Base-by-base conservation (phyloP, 2,888 invertebrate genomes). In the Zaprionus lineosus region DNA sequence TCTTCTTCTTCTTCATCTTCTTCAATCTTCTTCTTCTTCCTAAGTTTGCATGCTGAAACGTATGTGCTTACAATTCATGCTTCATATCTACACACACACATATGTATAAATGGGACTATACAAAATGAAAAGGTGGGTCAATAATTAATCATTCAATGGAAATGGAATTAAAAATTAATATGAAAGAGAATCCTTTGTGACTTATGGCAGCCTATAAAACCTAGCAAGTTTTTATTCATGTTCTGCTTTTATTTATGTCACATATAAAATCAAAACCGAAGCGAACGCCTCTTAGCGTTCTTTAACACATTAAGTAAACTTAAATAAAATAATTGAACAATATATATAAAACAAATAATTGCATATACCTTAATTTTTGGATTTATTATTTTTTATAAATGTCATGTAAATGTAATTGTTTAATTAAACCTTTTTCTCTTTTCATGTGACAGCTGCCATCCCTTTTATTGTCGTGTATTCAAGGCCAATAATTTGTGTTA, bases 321-420 rank as follows among this genome's bases (percentile, higher is more conserved):
- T 14, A 43, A 50, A 56, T 41, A 40, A 58, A 57, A 70, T 60
- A 58, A 62, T 69, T 63, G 4, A 68, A 62, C 55, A 71, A 68
- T 68, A n/a, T n/a, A n/a, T n/a, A n/a, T 62, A 58, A 52, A 60
- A 66, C 41, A 74, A 69, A 66, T 69, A 72, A 78, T 63, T 44
- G 51, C 9, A n/a, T n/a, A n/a, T n/a, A n/a, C n/a, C n/a, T n/a
- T n/a, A n/a, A n/a, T n/a, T n/a, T n/a, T n/a, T n/a, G n/a, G n/a
- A n/a, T n/a, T n/a, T n/a, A n/a, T n/a, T n/a, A n/a, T n/a, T 34
- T 60, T 60, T 71, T 58, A 50, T 77, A 47, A 57, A 71, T 74
- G 57, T 34, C 56, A 33, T 44, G 24, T 31, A 8, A 2, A 14
- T 53, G 40, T 37, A 19, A 53, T 53, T 53, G 19, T 59, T 51